Conservation (phyloP, 2,888 invertebrate species). For the Coecobrya sp. region DNA sequence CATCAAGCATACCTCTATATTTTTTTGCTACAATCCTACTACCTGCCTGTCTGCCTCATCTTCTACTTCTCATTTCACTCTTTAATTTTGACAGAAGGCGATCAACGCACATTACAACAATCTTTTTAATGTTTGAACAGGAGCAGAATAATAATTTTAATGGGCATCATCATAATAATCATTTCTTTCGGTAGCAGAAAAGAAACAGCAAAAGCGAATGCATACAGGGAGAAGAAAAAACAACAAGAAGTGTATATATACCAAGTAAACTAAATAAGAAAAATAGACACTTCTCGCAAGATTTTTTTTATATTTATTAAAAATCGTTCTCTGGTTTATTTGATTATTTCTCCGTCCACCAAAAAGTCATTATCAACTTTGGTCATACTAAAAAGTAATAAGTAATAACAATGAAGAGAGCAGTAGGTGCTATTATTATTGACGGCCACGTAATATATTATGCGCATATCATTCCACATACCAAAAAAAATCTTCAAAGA, state of each 20-base stretch:
- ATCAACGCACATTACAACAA: constrained; percentile 76
- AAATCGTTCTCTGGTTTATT: constrained; percentile 61
- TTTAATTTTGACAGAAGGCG: constrained; percentile 81
- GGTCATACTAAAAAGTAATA: constrained; percentile 56
- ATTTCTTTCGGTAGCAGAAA: constrained; percentile 71
- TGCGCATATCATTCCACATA: constrained; percentile 44
- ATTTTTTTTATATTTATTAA: constrained; percentile 53
- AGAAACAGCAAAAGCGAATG: constrained; percentile 38
- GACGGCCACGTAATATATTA: constrained; percentile 68
- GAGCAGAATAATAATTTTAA: constrained; percentile 81
- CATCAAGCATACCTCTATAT: constrained; percentile 41
- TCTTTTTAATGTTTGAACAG: constrained; percentile 82
- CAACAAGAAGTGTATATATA: background rate
- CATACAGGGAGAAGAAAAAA: background rate
- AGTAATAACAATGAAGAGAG: constrained; percentile 58
- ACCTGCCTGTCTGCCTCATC: constrained; percentile 38
- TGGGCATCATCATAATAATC: constrained; percentile 63
- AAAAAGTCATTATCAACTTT: constrained; percentile 76
- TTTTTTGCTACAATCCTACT: constrained; percentile 34
- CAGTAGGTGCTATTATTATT: constrained; percentile 64
- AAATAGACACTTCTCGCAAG: constrained; percentile 30
- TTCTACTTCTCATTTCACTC: constrained; percentile 55
- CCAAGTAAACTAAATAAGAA: constrained; percentile 14
- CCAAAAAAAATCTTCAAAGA: constrained; percentile 33
- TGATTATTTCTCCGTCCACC: constrained; percentile 55